Evolutionary conservation across 1,140 invertebrate genomes (phyloP).

Genomic region (Parasteatoda tepidariorum): DNA sequence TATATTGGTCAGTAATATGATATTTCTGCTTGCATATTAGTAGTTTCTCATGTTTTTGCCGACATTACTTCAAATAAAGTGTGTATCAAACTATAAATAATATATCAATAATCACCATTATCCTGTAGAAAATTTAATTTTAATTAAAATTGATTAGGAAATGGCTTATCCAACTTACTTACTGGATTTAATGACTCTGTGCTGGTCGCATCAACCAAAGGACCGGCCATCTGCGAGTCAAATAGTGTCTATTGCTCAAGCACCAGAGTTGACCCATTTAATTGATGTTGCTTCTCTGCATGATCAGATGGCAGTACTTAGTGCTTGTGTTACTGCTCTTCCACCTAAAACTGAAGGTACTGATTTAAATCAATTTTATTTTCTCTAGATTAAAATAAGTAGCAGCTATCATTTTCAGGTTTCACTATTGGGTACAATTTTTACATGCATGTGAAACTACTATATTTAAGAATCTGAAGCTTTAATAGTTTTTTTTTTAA

Average conservation of each 20-base stretch:
- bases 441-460: no score
- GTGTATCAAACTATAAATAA: no score
- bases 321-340: constrained; percentile 59
- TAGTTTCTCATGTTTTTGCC: no score
- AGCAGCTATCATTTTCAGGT: not conserved
- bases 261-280: constrained; percentile 92
- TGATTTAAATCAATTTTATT: not conserved
- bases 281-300: constrained; percentile 78
- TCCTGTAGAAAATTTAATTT: no score
- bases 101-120: no score
- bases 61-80: no score
- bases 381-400: not conserved
- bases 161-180: constrained; percentile 87
- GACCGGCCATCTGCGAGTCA: constrained; percentile 91
- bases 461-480: no score
- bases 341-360: constrained; percentile 50
- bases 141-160: no score
- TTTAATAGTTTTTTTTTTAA: no score
- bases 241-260: constrained; percentile 89
- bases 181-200: constrained; percentile 94
- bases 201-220: constrained; percentile 90
- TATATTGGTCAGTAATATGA: no score
- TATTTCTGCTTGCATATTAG: no score
- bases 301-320: constrained; percentile 65
- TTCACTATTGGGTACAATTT: no score